Evolutionary conservation across 2,888 invertebrate species (phyloP).

Genomic region (Harpagoxenus sublaevis): DNA sequence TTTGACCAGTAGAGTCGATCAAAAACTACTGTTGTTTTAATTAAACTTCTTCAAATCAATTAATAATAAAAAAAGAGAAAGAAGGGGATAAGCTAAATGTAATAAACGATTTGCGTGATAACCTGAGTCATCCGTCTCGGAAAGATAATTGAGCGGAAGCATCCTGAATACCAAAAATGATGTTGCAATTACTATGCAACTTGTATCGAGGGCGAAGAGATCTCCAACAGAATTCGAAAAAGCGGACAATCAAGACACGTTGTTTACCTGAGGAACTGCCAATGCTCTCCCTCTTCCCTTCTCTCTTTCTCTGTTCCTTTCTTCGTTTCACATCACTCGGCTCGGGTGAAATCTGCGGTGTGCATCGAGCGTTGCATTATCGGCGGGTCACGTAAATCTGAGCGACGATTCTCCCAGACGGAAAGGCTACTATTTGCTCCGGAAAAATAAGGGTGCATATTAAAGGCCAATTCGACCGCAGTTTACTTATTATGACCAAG

Average conservation of each 20-base stretch:
- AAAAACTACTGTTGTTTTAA: too few species aligned
- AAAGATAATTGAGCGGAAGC: conserved; percentile 23
- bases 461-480: conserved; percentile 23
- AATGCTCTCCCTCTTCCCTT: not conserved
- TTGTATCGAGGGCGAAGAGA: conserved; percentile 43
- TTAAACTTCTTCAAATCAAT: not conserved
- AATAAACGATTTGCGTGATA: conserved; percentile 1
- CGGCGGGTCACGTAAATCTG: conserved; percentile 39
- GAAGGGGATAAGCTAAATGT: not conserved
- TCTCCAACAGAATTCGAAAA: conserved; percentile 48
- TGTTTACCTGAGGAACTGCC: conserved; percentile 49
- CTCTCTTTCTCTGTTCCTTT: not conserved
- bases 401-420: conserved; percentile 16
- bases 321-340: not conserved
- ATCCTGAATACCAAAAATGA: conserved; percentile 41
- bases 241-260: conserved; percentile 49
- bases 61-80: not conserved
- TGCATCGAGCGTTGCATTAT: conserved; percentile 40
- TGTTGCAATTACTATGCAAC: conserved; percentile 52
- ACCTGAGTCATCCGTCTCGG: not conserved
- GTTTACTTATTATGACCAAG: conserved; percentile 30
- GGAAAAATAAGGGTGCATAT: conserved; percentile 41
- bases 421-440: conserved; percentile 30
- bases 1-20: too few species aligned
- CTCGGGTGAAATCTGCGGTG: conserved; percentile 16